Evolutionary conservation across 2,113 vertebrate species (phyloP).

Genomic region (Sporophila hypoxantha): DNA sequence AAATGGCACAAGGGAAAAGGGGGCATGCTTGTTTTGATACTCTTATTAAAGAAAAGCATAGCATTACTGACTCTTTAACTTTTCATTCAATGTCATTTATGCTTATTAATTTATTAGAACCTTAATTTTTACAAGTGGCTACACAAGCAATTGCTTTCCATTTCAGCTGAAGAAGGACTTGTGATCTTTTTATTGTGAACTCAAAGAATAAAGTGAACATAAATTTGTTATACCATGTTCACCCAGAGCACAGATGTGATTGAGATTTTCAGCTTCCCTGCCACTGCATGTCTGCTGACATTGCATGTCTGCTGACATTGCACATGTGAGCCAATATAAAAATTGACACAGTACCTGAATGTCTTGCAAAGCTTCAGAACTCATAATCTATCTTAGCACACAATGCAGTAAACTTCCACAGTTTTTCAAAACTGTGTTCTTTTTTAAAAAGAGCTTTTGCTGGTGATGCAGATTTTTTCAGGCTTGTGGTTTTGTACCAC

Average conservation of each 20-base stretch:
- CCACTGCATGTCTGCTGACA: background rate
- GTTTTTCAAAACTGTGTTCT: background rate
- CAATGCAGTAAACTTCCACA: background rate
- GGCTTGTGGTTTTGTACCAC: background rate
- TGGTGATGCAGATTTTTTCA: background rate
- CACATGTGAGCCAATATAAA: background rate
- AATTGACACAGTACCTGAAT: background rate
- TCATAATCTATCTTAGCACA: background rate
- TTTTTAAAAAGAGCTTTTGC: background rate
- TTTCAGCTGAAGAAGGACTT: background rate
- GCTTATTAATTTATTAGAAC: background rate
- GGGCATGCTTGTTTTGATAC: background rate
- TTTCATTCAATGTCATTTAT: background rate
- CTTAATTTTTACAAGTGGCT: background rate
- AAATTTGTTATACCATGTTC: background rate
- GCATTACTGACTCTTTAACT: background rate
- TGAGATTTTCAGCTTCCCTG: constrained; percentile 2
- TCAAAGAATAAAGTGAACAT: background rate
- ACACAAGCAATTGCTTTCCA: background rate
- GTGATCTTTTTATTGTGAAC: background rate
- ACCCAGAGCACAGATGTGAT: background rate
- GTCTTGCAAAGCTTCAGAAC: background rate
- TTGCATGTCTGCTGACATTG: background rate
- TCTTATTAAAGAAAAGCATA: background rate
- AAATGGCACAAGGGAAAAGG: background rate